phyloP scores from a whole-genome alignment of 2,797 vertebrate species.

The Myotis vivesi region DNA sequence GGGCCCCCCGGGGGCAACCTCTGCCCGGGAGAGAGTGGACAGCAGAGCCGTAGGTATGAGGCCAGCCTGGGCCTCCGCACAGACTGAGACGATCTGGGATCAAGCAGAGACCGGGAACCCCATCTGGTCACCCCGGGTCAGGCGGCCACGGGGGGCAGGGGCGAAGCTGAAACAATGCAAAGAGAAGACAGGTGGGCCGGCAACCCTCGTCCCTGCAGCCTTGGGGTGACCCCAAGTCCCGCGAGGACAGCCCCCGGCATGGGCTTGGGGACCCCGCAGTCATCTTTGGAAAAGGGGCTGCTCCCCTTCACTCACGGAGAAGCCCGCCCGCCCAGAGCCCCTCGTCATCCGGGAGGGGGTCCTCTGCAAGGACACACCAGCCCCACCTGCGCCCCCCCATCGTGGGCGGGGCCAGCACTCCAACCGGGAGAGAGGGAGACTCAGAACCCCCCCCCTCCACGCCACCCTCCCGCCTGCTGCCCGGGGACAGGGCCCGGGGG shows the following conservation, averaged over 20 bases:
- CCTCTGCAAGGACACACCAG: not conserved
- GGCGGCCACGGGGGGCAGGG: fast-evolving
- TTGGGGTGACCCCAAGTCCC: not conserved
- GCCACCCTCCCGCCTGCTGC: not conserved
- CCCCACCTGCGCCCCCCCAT: not conserved
- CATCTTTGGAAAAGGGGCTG: constrained; percentile 61
- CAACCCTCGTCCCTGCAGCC: not conserved
- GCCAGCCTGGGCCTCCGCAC: not conserved
- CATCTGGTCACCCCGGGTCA: not conserved
- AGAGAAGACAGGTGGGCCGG: not conserved
- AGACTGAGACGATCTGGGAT: not conserved
- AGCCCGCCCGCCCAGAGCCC: fast-evolving
- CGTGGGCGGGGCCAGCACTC: not conserved
- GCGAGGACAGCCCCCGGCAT: not conserved
- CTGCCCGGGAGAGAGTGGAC: not conserved
- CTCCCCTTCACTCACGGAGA: not conserved
- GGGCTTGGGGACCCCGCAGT: not conserved
- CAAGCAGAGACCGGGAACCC: not conserved
- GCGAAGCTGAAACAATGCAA: not conserved
- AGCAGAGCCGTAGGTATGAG: fast-evolving
- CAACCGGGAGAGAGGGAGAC: not conserved
- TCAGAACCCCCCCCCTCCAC: constrained; percentile 53
- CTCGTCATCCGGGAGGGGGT: not conserved
- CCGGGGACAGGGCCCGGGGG: not conserved
- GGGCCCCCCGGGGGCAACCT: not conserved